These are phyloP conservation scores for Pantherophis guttatus DNA, from an alignment of 2,113 vertebrate genomes.

Conservation along the genomic window DNA sequence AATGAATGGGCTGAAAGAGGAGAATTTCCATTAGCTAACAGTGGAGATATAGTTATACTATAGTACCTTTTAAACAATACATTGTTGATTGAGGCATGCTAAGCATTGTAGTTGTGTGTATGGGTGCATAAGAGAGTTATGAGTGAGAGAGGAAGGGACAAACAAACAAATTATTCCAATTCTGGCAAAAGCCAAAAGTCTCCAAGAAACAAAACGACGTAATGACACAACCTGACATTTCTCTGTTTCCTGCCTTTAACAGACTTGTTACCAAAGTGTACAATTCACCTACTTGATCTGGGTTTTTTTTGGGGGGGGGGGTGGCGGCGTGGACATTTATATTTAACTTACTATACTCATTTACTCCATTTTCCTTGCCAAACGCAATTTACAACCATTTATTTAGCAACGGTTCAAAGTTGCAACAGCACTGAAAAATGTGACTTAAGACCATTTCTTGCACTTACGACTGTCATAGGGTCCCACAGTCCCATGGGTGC, in stretches of 20 bases:
- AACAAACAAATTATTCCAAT: neutral
- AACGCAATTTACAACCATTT: neutral
- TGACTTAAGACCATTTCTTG: neutral
- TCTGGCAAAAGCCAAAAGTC: neutral
- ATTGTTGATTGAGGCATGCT: neutral
- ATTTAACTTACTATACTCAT: neutral
- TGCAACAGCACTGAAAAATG: neutral
- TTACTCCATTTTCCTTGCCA: neutral
- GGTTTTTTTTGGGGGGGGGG: no score
- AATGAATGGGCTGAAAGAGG: neutral
- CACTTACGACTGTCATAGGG: neutral
- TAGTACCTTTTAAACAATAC: neutral
- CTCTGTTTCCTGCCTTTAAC: neutral
- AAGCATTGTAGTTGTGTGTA: neutral
- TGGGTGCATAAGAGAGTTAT: neutral
- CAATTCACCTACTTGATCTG: neutral
- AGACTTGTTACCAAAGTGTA: neutral
- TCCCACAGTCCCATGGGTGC: no score
- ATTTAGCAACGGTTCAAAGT: no score
- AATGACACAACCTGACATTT: neutral
- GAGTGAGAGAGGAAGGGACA: neutral
- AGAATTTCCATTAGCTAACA: neutral
- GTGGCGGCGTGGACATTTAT: neutral
- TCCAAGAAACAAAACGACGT: neutral
- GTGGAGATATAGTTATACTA: neutral